Conservation (phyloP, 2,113 vertebrate genomes). For the Neopipo cinnamomea region DNA sequence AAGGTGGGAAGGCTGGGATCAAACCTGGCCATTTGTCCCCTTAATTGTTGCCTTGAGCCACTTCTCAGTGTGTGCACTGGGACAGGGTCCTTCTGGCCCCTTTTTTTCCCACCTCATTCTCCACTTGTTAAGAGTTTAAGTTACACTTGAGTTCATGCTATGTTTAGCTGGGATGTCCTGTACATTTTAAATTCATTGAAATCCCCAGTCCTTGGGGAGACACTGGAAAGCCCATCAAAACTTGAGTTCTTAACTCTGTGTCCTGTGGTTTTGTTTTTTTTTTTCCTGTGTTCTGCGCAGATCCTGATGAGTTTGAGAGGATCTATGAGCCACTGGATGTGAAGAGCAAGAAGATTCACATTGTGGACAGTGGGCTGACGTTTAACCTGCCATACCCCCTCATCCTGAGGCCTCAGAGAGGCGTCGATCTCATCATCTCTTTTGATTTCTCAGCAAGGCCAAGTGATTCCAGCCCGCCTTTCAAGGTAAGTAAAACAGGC, state of each 20-base stretch:
- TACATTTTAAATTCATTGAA: not conserved
- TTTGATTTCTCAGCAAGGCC: slow-evolving; percentile 97
- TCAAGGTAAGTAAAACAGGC: slow-evolving; percentile 82
- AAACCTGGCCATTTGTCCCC: not conserved
- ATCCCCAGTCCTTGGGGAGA: not conserved
- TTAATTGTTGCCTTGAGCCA: accelerated
- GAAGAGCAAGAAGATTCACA: slow-evolving; percentile 97
- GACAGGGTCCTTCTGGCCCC: not conserved
- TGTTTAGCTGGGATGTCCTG: not conserved
- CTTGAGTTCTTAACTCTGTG: not conserved
- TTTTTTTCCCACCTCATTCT: not conserved
- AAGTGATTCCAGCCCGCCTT: slow-evolving; percentile 93
- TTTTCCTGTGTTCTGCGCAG: slow-evolving; percentile 46
- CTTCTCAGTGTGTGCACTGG: not conserved
- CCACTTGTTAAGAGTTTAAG: not conserved
- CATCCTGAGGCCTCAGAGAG: slow-evolving; percentile 88
- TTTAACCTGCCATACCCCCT: slow-evolving; percentile 95
- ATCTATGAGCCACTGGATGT: slow-evolving; percentile 97
- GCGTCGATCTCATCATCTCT: slow-evolving; percentile 92
- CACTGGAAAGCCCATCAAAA: not conserved
- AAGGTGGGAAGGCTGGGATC: not conserved
- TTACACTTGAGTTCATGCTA: not conserved
- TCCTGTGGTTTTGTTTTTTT: not conserved
- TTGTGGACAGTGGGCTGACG: slow-evolving; percentile 96
- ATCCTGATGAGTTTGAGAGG: slow-evolving; percentile 94